A percentile compares a stretch with the other conserved stretches of the same genome.
Conservation (phyloP, 2,888 invertebrate species). For the Pogonocherus hispidulus region DNA sequence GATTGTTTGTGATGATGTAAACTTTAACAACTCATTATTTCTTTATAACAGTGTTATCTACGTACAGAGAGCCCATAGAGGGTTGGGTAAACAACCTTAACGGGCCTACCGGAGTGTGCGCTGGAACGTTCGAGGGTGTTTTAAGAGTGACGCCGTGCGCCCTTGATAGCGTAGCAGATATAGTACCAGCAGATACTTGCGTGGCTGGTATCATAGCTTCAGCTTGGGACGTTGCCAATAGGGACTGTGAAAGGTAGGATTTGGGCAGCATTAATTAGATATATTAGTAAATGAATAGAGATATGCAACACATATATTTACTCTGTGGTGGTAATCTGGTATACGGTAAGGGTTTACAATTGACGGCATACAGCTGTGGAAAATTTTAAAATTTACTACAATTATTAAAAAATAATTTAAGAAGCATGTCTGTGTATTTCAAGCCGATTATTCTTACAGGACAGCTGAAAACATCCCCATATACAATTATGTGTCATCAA, state of each 20-base stretch:
- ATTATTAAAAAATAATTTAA: too few species aligned
- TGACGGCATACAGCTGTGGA: too few species aligned
- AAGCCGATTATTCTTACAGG: too few species aligned
- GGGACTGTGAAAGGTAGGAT: conserved; percentile 10
- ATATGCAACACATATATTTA: background rate
- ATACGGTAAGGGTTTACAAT: too few species aligned
- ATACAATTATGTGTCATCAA: conserved; percentile 89
- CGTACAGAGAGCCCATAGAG: conserved; percentile 67
- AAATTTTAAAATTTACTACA: too few species aligned
- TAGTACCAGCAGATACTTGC: conserved; percentile 78
- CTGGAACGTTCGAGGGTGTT: conserved; percentile 72
- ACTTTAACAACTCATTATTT: too few species aligned
- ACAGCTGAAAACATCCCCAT: conserved; percentile 69
- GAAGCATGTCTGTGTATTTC: too few species aligned
- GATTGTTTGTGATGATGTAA: too few species aligned
- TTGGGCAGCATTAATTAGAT: too few species aligned
- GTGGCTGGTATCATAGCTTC: conserved; percentile 74
- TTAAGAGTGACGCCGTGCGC: conserved; percentile 73
- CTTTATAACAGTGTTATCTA: conserved; percentile 59
- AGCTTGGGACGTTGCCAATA: conserved; percentile 69
- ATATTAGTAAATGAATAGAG: too few species aligned
- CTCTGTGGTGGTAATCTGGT: background rate
- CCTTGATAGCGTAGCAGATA: conserved; percentile 71
- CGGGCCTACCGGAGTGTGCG: conserved; percentile 74
- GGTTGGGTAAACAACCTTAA: conserved; percentile 81